Conservation (phyloP, 2,888 invertebrate species). For the Melinopterus prodromus region DNA sequence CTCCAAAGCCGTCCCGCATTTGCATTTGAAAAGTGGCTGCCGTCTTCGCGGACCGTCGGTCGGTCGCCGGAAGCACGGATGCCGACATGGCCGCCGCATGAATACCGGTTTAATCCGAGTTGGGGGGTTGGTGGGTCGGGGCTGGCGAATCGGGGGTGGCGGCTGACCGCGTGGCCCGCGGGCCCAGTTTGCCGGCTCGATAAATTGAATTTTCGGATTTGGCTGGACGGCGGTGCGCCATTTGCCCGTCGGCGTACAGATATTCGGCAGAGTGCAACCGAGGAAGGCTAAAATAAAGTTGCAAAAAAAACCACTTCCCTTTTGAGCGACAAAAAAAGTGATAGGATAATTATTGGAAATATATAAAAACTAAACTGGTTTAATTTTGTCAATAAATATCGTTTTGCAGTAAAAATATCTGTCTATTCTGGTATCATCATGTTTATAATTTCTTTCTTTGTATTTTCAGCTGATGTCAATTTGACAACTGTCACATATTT, state of each 20-base stretch:
- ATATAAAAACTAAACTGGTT: too few relatives aligned
- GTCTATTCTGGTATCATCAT: too few relatives aligned
- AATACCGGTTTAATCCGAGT: not conserved
- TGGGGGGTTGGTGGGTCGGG: not conserved
- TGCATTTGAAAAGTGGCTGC: not conserved
- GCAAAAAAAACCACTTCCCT: not conserved
- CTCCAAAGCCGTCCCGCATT: not conserved
- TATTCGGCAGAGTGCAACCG: not conserved
- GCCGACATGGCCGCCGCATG: not conserved
- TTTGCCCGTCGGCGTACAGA: not conserved
- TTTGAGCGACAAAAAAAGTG: not conserved
- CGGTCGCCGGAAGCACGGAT: slow-evolving; percentile 4
- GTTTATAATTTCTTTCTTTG: too few relatives aligned
- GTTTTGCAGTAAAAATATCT: too few relatives aligned
- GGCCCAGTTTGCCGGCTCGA: not conserved
- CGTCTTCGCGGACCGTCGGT: not conserved
- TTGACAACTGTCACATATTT: too few relatives aligned
- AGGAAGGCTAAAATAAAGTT: not conserved
- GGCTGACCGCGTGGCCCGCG: not conserved
- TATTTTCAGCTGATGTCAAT: too few relatives aligned
- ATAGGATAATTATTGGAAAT: not conserved
- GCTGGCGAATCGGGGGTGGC: not conserved
- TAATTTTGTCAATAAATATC: too few relatives aligned
- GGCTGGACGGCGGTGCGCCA: not conserved
- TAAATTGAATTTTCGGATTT: not conserved